A percentile compares a stretch with the other conserved stretches of the same genome.
Conservation (phyloP, 2,797 vertebrate genomes). For the Streptopelia turtur region DNA sequence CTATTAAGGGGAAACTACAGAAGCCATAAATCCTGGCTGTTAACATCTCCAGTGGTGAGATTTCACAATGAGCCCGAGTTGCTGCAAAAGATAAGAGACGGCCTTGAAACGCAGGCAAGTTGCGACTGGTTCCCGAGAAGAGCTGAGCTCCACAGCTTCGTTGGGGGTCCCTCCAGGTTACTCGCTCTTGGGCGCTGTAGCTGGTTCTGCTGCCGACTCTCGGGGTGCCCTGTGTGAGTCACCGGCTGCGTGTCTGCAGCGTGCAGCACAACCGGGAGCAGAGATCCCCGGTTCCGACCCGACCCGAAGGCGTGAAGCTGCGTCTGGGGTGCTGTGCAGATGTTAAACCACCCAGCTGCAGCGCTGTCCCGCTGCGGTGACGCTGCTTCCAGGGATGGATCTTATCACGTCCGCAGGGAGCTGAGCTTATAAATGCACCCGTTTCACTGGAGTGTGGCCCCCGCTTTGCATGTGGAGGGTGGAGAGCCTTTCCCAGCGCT, state of each 20-base stretch:
- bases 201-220: neutral
- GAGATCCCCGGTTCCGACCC: neutral
- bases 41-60: slow-evolving; percentile 46
- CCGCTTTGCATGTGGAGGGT: neutral
- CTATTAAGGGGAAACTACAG: slow-evolving; percentile 75
- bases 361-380: neutral
- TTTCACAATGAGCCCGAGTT: slow-evolving; percentile 54
- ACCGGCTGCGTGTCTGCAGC: neutral
- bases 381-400: neutral
- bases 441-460: fast-evolving
- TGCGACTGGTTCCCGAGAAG: slow-evolving; percentile 8
- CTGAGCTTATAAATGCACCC: neutral
- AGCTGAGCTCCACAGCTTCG: slow-evolving; percentile 48
- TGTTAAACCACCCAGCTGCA: neutral
- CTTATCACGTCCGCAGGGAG: fast-evolving
- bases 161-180: slow-evolving; percentile 54
- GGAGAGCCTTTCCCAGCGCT: neutral
- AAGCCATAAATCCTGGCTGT: slow-evolving; percentile 51
- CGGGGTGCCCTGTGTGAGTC: neutral
- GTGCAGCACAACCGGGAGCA: neutral
- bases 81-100: slow-evolving; percentile 70
- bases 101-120: slow-evolving; percentile 72
- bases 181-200: neutral
- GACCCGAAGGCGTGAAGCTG: neutral
- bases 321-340: neutral